Base-by-base conservation (phyloP, 1,140 invertebrate genomes). In the Bombus superbus region DNA sequence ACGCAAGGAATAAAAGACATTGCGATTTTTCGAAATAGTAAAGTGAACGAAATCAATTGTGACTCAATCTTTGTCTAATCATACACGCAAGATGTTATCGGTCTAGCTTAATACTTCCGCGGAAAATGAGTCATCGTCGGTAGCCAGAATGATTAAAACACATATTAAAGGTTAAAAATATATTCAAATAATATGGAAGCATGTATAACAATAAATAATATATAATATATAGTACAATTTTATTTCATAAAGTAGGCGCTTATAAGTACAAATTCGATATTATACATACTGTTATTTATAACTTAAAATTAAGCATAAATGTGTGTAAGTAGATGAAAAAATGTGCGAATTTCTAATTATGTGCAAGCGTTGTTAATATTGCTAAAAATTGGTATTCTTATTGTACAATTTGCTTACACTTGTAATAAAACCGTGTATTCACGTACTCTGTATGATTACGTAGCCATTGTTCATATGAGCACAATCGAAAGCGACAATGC, bases 391-490 rank as follows among this genome's bases (percentile, higher is more conserved):
- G 38, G 68, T 73, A 57, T 40, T 85, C 59, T 40, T 18, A 44
- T 47, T 28, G 32, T 35, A 42, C 38, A 73, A 77, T 68, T 64
- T 47, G 44, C 62, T 77, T 85, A 76, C 53, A 66, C 40, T 38
- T 74, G 22, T 35, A 71, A 25, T n/a, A 53, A 76, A 73, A 59
- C 2, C 15, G 72, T 66, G 28, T 10, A 53, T 53, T 22, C 47
- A 28, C 28, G 62, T 71, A 22, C 28, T 83, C 86, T 77, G 15
- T 42, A 86, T 28, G 15, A 76, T 57, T 22, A 69, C 38, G 22
- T 42, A 68, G 28, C 18, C 68, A 28, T 76, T 81, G 25, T 40
- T 62, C 53, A 66, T 25, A 59, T 38, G 8, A 79, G 40, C 40
- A 59, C n/a, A 72, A 22, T 84, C 28, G 28, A 62, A 75, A 13